phyloP scores from a whole-genome alignment of 1,140 invertebrate genomes.

The Heliconius hermathena region DNA sequence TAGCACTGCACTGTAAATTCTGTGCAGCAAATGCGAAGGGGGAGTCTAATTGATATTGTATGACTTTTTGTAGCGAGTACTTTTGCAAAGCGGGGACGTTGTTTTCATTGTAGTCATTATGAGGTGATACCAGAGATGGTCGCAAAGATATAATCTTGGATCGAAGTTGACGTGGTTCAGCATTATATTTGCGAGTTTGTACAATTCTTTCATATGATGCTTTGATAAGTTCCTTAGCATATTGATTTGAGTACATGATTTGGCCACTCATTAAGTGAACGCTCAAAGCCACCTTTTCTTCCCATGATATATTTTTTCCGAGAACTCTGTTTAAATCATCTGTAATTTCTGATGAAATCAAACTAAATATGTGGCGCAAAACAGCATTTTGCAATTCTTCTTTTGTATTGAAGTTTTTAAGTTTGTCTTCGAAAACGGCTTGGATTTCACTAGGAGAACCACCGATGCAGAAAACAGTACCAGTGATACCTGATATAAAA shows the following conservation, averaged over 20 bases:
- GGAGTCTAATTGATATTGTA: slow-evolving; percentile 48
- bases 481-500: slow-evolving; percentile 50
- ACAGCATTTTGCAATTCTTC: slow-evolving; percentile 52
- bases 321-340: slow-evolving; percentile 34
- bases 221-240: slow-evolving; percentile 50
- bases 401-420: slow-evolving; percentile 44
- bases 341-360: slow-evolving; percentile 41
- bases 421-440: slow-evolving; percentile 41
- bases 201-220: slow-evolving; percentile 47
- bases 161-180: slow-evolving; percentile 38
- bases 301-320: slow-evolving; percentile 40
- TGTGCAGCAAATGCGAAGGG: slow-evolving; percentile 44
- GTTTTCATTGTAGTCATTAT: not conserved
- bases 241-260: slow-evolving; percentile 59
- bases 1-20: slow-evolving; percentile 54
- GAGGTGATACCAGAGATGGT: slow-evolving; percentile 1
- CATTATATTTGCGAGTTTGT: slow-evolving; percentile 36
- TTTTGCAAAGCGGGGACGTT: slow-evolving; percentile 28
- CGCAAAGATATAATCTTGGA: slow-evolving; percentile 50
- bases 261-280: slow-evolving; percentile 48
- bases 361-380: slow-evolving; percentile 47
- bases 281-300: slow-evolving; percentile 48
- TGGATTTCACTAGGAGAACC: slow-evolving; percentile 50
- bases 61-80: slow-evolving; percentile 41
- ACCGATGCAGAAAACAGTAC: slow-evolving; percentile 61